Evolutionary conservation across 2,113 vertebrate species (phyloP), one percentile per base, ranked within the genome.

Genomic region (Psittacara wagleri): DNA sequence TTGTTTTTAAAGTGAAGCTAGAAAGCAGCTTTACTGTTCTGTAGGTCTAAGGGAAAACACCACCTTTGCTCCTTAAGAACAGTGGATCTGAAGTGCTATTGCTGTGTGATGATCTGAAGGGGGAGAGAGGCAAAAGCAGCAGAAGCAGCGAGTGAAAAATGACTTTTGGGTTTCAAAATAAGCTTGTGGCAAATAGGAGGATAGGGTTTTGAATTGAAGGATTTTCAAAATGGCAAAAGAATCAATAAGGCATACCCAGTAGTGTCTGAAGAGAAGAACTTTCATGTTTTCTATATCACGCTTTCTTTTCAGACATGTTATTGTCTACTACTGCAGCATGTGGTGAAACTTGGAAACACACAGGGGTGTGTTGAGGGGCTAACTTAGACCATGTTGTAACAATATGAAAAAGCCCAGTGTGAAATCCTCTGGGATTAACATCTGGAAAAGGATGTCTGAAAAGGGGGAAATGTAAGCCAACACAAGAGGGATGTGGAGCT

Each of bases 141-240:
- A 52, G 33, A 10, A 81, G 27, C 37, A 76, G 64, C 29, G 63
- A 83, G 24, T 62, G 51, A 74, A 79, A 91, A 83, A 88, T 64
- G 1, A 9, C 14, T 79, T 83, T n/a, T 37, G 76, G 33, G 37
- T 74, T 86, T 82, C 83, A 54, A 52, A 73, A 59, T 75, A 79
- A 86, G 15, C 62, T 64, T 64, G 41, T 64, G 37, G 43, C 28
- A 86, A 83, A 87, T 24, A 82, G n/a, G 31, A 78, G 11, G 29
- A 46, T 51, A 27, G 51, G 49, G 22, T 78, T 86, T 73, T 90
- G 78, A 91, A 82, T 8, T 4, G 59, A 73, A 84, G n/a, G 54
- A 35, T 88, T 95, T 92, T 95, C 46, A 61, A 70, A 94, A 76
- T 49, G 29, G 51, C 29, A 69, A 35, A 66, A 94, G 88, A 8